Conservation (phyloP, 1,140 invertebrate species). For the Sweltsa coloradensis region DNA sequence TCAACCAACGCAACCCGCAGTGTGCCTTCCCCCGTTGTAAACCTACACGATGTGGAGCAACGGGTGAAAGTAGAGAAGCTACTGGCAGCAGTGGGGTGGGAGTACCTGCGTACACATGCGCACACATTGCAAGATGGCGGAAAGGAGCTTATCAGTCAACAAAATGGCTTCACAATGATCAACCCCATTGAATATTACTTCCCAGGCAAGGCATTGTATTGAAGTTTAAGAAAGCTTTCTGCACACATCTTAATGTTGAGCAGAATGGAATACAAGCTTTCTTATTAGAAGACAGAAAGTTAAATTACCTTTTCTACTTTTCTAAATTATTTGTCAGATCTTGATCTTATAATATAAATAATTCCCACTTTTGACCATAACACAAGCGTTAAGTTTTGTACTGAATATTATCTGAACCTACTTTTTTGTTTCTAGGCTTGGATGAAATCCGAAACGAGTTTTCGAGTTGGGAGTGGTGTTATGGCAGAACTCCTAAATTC, state of each 20-base stretch:
- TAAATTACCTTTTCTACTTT: too few relatives aligned
- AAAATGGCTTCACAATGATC: constrained; percentile 69
- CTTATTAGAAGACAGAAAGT: too few relatives aligned
- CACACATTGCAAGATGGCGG: constrained; percentile 53
- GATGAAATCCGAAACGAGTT: constrained; percentile 48
- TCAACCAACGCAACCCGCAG: constrained; percentile 73
- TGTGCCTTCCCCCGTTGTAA: constrained; percentile 62
- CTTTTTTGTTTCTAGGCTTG: constrained; percentile 41
- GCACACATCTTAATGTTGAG: too few relatives aligned
- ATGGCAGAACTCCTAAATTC: constrained; percentile 79
- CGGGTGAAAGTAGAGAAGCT: constrained; percentile 52
- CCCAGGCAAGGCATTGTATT: constrained; percentile 44
- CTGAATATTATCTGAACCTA: neutral
- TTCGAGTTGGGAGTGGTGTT: constrained; percentile 75
- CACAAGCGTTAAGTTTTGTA: too few relatives aligned
- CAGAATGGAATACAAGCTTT: too few relatives aligned
- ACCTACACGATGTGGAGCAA: constrained; percentile 58
- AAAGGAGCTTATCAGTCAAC: constrained; percentile 46
- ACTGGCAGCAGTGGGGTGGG: constrained; percentile 62
- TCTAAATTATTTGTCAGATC: too few relatives aligned
- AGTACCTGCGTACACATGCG: constrained; percentile 61
- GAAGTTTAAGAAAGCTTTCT: too few relatives aligned
- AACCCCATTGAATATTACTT: constrained; percentile 80
- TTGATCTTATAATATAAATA: too few relatives aligned
- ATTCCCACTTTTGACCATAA: too few relatives aligned